These are phyloP conservation scores for Lepeophtheirus salmonis DNA, from an alignment of 1,140 invertebrate genomes.

Conservation along the genomic window DNA sequence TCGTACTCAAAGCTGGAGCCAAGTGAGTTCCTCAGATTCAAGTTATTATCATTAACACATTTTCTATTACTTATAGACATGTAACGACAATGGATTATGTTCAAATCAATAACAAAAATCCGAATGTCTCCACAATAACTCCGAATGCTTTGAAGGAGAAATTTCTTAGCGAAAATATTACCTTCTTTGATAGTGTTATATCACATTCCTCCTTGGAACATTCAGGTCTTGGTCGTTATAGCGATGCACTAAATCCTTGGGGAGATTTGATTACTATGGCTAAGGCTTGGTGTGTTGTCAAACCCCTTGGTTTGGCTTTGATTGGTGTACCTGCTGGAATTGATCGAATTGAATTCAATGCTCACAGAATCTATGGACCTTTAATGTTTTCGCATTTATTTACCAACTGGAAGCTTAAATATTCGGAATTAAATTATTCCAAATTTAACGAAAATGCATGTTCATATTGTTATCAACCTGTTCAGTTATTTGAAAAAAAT, in stretches of 20 bases:
- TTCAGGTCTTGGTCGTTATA: conserved; percentile 1
- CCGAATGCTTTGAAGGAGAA: background rate
- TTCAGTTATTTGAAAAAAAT: too few relatives aligned
- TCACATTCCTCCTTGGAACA: conserved; percentile 10
- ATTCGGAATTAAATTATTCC: background rate
- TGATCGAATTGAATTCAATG: background rate
- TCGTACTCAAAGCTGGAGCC: background rate
- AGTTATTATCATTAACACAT: too few relatives aligned
- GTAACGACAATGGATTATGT: conserved; percentile 6
- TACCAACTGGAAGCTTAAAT: conserved; percentile 8
- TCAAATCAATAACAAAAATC: background rate
- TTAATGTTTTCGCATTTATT: conserved; percentile 1
- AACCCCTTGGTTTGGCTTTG: background rate
- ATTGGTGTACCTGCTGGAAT: conserved; percentile 13
- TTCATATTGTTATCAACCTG: too few relatives aligned
- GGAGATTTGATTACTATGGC: conserved; percentile 2
- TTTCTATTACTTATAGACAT: too few relatives aligned
- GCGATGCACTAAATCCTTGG: conserved; percentile 12
- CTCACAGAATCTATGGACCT: background rate
- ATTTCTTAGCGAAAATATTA: background rate
- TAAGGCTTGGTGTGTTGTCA: conserved; percentile 2
- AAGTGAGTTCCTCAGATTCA: too few relatives aligned
- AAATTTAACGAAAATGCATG: too few relatives aligned
- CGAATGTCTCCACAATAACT: background rate
- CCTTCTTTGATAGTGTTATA: conserved; percentile 1